A percentile compares a stretch with the other conserved stretches of the same genome.
Conservation (phyloP, 2,113 vertebrate species). For the Passer domesticus region DNA sequence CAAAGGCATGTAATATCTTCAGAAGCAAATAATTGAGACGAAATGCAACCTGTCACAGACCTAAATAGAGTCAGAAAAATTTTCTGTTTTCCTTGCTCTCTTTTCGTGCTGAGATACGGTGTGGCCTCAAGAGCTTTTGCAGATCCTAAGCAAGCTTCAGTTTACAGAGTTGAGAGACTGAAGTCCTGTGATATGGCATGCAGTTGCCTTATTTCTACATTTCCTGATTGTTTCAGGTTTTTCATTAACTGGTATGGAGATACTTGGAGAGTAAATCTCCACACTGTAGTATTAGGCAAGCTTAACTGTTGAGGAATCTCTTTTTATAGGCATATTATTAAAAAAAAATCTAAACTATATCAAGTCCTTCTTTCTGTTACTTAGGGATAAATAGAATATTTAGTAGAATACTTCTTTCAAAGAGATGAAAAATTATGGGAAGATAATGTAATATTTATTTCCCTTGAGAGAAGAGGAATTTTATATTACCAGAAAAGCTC, state of each 20-base stretch:
- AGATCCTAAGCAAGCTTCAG: neutral
- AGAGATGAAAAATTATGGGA: neutral
- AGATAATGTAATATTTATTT: neutral
- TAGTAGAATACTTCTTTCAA: neutral
- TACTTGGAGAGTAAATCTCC: neutral
- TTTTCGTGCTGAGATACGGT: neutral
- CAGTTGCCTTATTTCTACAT: neutral
- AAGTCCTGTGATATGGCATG: neutral
- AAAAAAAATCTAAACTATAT: neutral
- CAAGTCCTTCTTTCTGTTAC: neutral
- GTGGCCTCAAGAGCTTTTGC: neutral
- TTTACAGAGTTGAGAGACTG: neutral
- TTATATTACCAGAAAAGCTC: neutral
- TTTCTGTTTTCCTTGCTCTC: neutral
- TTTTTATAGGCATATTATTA: neutral
- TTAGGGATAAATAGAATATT: neutral
- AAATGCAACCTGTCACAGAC: neutral
- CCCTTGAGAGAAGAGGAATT: neutral
- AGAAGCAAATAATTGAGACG: neutral
- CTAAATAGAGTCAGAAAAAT: neutral
- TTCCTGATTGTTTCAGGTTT: neutral
- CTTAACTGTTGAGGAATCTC: neutral
- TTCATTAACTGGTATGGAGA: neutral
- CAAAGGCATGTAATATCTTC: accelerated
- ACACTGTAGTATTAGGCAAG: neutral